Evolutionary conservation across 2,113 vertebrate genomes (phyloP).

Genomic region (Phaethornis superciliosus): DNA sequence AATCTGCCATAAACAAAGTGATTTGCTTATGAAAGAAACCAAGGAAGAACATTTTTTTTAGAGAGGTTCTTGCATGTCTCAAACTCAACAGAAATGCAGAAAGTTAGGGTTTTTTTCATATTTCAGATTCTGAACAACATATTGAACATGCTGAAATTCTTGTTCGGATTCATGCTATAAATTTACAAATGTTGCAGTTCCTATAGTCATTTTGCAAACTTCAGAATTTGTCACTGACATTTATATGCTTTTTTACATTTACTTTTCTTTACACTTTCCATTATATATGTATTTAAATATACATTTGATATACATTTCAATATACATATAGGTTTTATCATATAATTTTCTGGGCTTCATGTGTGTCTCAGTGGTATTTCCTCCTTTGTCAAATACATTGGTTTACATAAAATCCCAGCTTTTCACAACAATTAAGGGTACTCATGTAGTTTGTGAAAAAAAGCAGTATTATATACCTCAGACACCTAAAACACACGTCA

Average conservation of each 20-base stretch:
- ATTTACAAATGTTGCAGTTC: neutral
- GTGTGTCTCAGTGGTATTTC: rapidly evolving
- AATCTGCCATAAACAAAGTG: neutral
- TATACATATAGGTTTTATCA: neutral
- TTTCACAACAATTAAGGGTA: neutral
- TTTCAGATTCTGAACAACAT: neutral
- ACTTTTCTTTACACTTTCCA: neutral
- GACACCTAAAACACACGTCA: neutral
- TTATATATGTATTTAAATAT: neutral
- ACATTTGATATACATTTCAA: neutral
- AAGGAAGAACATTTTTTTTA: neutral
- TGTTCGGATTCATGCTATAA: neutral
- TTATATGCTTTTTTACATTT: neutral
- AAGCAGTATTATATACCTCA: neutral
- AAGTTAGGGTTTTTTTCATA: neutral
- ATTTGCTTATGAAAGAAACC: neutral
- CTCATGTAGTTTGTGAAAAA: neutral
- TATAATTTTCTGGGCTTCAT: neutral
- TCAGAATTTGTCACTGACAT: neutral
- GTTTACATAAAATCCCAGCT: neutral
- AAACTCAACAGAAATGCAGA: neutral
- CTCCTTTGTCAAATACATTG: neutral
- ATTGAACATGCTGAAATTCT: neutral
- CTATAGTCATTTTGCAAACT: neutral
- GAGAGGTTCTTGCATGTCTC: neutral